phyloP scores from a whole-genome alignment of 2,888 invertebrate species.

The Acleris literana region DNA sequence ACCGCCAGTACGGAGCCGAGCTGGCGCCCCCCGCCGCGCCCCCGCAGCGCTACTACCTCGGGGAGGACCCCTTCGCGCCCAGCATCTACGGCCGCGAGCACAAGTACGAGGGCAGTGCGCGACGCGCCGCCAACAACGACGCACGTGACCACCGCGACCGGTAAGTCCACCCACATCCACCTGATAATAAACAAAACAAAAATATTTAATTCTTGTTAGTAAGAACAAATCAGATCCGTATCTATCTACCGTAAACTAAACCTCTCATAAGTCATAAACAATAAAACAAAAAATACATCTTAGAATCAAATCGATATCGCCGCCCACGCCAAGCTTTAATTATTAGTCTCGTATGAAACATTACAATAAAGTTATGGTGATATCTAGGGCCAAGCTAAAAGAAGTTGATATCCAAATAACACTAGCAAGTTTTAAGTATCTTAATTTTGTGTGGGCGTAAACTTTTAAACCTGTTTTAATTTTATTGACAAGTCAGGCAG shows the following conservation, averaged over 20 bases:
- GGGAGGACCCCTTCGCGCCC: constrained; percentile 93
- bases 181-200: constrained; percentile 16
- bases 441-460: constrained; percentile 12
- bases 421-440: constrained; percentile 12
- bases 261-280: constrained; percentile 29
- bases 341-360: constrained; percentile 60
- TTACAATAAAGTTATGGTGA: constrained; percentile 65
- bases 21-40: constrained; percentile 80
- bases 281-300: constrained; percentile 52
- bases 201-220: background rate
- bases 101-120: constrained; percentile 89
- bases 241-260: constrained; percentile 13
- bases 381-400: constrained; percentile 47
- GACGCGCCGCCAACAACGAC: constrained; percentile 71
- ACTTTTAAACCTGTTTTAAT: constrained; percentile 3
- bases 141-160: constrained; percentile 76
- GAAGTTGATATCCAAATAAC: constrained; percentile 12
- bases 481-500: constrained; percentile 12
- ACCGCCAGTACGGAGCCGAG: constrained; percentile 79
- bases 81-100: constrained; percentile 93
- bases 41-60: constrained; percentile 91
- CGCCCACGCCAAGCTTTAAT: constrained; percentile 70
- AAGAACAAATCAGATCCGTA: background rate
- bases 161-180: constrained; percentile 57
- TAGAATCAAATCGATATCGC: constrained; percentile 57